Percentiles rank a stretch among this genome's conserved stretches.
Evolutionary conservation across 2,113 vertebrate genomes (phyloP).

Genomic region (Zosterops hypoxanthus): DNA sequence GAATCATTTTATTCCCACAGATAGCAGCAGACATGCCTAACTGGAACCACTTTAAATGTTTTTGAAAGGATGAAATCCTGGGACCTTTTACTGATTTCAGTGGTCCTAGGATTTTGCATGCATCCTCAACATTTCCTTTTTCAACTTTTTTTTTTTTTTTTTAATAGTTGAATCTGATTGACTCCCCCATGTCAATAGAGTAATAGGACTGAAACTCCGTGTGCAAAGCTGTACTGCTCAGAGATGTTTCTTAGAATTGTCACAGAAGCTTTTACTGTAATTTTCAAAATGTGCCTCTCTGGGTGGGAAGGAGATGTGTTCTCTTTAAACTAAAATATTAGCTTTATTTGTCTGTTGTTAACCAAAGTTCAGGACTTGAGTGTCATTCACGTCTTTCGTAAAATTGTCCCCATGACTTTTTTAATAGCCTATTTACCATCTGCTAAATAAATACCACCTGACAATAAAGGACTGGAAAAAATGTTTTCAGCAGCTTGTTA

Average conservation of each 20-base stretch:
- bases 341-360: not conserved
- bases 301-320: not conserved
- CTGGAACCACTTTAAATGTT: not conserved
- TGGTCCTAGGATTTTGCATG: not conserved
- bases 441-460: not conserved
- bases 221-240: not conserved
- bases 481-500: not conserved
- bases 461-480: not conserved
- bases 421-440: not conserved
- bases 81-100: not conserved
- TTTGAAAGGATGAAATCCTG: not conserved
- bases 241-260: not conserved
- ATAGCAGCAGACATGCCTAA: not conserved
- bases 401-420: not conserved
- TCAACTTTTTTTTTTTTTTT: not conserved
- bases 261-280: not conserved
- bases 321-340: not conserved
- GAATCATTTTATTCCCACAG: not conserved
- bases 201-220: not conserved
- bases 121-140: not conserved
- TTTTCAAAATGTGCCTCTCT: constrained; percentile 1
- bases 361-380: not conserved
- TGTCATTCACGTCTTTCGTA: not conserved
- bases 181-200: not conserved
- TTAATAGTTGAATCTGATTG: not conserved